phyloP scores from a whole-genome alignment of 2,888 invertebrate species.

The Epistrophe grossulariae region DNA sequence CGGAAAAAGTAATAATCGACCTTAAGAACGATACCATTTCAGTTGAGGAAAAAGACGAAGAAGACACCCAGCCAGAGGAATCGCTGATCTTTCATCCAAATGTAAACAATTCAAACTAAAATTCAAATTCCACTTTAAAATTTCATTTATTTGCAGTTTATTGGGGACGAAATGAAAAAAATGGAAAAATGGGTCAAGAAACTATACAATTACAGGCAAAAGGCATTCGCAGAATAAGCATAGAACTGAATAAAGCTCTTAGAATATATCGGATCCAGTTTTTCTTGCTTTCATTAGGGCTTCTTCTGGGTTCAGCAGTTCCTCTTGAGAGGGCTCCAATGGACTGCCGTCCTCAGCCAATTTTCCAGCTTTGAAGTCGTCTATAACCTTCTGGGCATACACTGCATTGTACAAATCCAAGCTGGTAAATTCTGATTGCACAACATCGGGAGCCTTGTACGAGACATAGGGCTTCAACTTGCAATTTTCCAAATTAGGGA shows the following conservation, averaged over 20 bases:
- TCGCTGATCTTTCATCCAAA: conserved; percentile 88
- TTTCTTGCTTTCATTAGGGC: conserved; percentile 88
- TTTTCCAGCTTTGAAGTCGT: conserved; percentile 90
- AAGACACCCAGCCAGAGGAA: conserved; percentile 82
- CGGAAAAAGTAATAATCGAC: conserved; percentile 88
- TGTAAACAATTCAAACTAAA: conserved; percentile 84
- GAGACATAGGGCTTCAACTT: conserved; percentile 97
- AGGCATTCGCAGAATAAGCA: conserved; percentile 84
- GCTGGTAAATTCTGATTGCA: conserved; percentile 92
- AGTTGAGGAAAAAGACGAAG: conserved; percentile 85
- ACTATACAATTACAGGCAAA: conserved; percentile 82
- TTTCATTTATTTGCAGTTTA: conserved; percentile 85
- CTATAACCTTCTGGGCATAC: conserved; percentile 91
- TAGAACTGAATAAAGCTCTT: conserved; percentile 64
- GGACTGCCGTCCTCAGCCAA: conserved; percentile 89
- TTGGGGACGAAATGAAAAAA: conserved; percentile 88
- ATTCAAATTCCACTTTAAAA: not conserved
- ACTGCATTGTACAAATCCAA: conserved; percentile 92
- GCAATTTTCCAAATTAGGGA: conserved; percentile 94
- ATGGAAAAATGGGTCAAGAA: conserved; percentile 85
- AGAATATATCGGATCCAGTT: conserved; percentile 93
- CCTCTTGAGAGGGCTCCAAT: conserved; percentile 89
- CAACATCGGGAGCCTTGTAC: conserved; percentile 90
- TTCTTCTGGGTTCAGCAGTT: conserved; percentile 89
- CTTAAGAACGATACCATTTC: conserved; percentile 89